phyloP scores from a whole-genome alignment of 2,113 vertebrate species.

The Kryptolebias marmoratus region DNA sequence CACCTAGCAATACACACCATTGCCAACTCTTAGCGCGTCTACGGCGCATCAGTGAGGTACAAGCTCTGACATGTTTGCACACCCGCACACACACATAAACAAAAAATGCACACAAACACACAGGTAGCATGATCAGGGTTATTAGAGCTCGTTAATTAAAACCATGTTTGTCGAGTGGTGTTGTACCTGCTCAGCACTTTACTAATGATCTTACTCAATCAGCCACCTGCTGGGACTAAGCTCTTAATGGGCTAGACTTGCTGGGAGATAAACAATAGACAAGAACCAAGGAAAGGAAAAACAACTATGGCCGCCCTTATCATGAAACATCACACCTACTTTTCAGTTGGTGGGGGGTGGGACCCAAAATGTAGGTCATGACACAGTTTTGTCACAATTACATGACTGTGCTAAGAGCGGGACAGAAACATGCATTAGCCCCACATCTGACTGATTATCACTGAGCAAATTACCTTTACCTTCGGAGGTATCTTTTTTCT shows the following conservation, averaged over 20 bases:
- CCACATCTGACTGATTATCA: constrained; percentile 2
- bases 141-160: constrained; percentile 76
- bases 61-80: constrained; percentile 58
- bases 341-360: not conserved
- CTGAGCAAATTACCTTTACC: not conserved
- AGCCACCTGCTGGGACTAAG: constrained; percentile 69
- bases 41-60: constrained; percentile 38
- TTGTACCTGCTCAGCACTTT: constrained; percentile 76
- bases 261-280: constrained; percentile 40
- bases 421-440: not conserved
- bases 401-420: not conserved
- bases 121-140: constrained; percentile 50
- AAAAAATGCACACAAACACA: constrained; percentile 12
- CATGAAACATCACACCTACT: not conserved
- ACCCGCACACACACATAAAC: constrained; percentile 21
- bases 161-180: constrained; percentile 65
- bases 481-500: not conserved
- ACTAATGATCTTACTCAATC: constrained; percentile 74
- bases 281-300: constrained; percentile 31
- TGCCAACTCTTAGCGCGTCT: constrained; percentile 20
- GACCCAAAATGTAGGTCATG: constrained; percentile 19
- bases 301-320: not conserved
- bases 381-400: not conserved
- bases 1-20: not conserved
- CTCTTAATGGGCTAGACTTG: constrained; percentile 53